A percentile compares a stretch with the other conserved stretches of the same genome.
phyloP scores from a whole-genome alignment of 2,113 vertebrate genomes.

The Corynorhinus townsendii region DNA sequence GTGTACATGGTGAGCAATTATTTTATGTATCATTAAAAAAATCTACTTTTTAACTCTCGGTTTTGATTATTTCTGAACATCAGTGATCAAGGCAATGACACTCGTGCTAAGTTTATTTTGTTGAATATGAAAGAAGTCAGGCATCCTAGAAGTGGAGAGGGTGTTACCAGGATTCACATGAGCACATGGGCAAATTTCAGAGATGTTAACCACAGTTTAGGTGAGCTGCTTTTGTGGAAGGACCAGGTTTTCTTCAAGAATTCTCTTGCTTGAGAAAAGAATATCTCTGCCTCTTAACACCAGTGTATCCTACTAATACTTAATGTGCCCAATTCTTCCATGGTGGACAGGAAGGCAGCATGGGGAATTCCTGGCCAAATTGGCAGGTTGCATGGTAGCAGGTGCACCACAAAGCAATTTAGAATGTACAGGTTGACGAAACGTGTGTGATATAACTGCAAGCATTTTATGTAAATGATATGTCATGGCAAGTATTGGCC shows the following conservation, averaged over 20 bases:
- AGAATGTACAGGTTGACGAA: constrained; percentile 71
- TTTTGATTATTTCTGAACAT: constrained; percentile 3
- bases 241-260: neutral
- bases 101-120: neutral
- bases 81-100: neutral
- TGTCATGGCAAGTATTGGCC: neutral
- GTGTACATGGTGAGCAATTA: neutral
- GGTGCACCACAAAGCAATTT: constrained; percentile 65
- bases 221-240: constrained; percentile 18
- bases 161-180: neutral
- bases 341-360: neutral
- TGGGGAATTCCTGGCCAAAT: constrained; percentile 62
- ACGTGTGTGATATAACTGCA: neutral
- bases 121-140: neutral
- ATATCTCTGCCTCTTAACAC: constrained; percentile 6
- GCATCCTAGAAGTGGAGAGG: neutral
- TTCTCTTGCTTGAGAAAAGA: neutral
- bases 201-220: neutral
- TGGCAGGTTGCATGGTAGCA: constrained; percentile 73
- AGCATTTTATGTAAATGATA: constrained; percentile 47
- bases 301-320: constrained; percentile 23
- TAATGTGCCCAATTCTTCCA: constrained; percentile 15
- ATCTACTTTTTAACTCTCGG: neutral
- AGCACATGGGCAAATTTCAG: neutral
- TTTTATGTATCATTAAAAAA: neutral